phyloP scores from a whole-genome alignment of 2,888 invertebrate genomes.

The Cheiracanthium punctorium region DNA sequence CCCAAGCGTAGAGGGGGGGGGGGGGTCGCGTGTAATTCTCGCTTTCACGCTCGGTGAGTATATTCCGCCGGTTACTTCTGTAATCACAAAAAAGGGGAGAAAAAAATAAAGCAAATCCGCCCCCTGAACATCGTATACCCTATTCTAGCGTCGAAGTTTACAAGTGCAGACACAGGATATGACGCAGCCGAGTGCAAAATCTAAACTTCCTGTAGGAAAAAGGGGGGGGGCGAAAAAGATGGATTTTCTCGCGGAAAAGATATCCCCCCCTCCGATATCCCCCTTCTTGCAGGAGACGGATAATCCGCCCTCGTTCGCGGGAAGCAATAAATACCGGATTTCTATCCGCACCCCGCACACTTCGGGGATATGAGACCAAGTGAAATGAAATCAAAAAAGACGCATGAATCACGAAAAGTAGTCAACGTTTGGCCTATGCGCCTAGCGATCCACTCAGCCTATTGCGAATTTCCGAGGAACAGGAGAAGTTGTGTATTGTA shows the following conservation, averaged over 20 bases:
- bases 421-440: background rate
- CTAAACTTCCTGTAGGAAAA: constrained; percentile 65
- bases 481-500: too few species aligned
- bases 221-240: constrained; percentile 21
- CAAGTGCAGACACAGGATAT: constrained; percentile 52
- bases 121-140: background rate
- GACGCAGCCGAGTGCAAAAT: constrained; percentile 61
- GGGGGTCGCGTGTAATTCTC: constrained; percentile 31
- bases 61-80: background rate
- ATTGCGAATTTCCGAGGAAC: too few species aligned
- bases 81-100: background rate
- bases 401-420: constrained; percentile 5
- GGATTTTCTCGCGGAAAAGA: constrained; percentile 34
- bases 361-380: background rate
- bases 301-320: constrained; percentile 57
- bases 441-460: too few species aligned
- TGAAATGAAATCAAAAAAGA: background rate
- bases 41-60: constrained; percentile 12
- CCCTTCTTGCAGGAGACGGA: constrained; percentile 22
- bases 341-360: background rate
- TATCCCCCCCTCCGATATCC: too few species aligned
- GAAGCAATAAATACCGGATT: constrained; percentile 67
- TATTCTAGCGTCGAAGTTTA: constrained; percentile 55
- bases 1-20: too few species aligned
- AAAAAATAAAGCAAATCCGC: background rate